Evolutionary conservation across 1,140 invertebrate species (phyloP).

Genomic region (Drosophila repletoides): DNA sequence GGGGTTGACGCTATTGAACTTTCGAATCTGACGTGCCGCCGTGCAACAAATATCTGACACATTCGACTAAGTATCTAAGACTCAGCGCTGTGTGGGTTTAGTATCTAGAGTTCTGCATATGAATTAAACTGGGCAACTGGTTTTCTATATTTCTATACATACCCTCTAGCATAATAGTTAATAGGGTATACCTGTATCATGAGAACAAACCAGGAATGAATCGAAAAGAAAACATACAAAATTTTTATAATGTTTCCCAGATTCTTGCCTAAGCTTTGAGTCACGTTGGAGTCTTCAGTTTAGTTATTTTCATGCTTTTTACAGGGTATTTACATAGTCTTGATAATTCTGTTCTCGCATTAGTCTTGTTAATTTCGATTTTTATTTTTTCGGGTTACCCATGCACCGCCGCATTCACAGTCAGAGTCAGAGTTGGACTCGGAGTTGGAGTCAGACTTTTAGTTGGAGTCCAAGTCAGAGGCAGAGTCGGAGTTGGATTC

Average conservation of each 20-base stretch:
- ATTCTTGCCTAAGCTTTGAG: no score
- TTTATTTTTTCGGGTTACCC: conserved; percentile 27
- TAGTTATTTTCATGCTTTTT: background rate
- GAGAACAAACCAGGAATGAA: no score
- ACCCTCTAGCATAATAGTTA: background rate
- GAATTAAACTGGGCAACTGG: conserved; percentile 41
- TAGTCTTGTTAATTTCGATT: conserved; percentile 3
- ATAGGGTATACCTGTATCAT: background rate
- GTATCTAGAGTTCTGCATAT: conserved; percentile 43
- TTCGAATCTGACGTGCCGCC: conserved; percentile 65
- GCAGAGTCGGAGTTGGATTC: conserved; percentile 13
- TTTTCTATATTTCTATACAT: conserved; percentile 19
- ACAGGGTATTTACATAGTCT: background rate
- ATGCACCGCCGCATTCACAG: conserved; percentile 11
- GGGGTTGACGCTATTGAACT: conserved; percentile 44
- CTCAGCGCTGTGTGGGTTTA: conserved; percentile 33
- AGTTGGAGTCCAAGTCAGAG: conserved; percentile 23
- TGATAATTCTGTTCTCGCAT: background rate
- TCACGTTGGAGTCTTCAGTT: background rate
- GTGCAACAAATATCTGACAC: conserved; percentile 65
- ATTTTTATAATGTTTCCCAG: no score
- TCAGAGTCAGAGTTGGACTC: conserved; percentile 21
- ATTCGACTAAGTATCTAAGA: conserved; percentile 40
- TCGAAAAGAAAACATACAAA: no score
- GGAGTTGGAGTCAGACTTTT: conserved; percentile 14